Evolutionary conservation across 2,888 invertebrate genomes (phyloP).

Genomic region (Torymus auratus): DNA sequence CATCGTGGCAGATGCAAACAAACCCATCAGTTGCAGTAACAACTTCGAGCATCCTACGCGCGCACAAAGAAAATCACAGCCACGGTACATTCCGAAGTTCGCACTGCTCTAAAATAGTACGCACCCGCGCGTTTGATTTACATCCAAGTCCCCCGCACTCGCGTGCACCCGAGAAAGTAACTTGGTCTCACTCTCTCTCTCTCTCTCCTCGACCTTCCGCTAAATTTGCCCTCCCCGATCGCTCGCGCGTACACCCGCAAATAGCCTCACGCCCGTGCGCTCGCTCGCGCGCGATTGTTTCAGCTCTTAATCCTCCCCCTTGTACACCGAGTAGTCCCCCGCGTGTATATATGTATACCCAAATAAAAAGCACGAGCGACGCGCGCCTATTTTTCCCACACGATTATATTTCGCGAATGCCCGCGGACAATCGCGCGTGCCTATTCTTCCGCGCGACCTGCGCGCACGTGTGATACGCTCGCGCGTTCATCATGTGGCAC

Average conservation of each 20-base stretch:
- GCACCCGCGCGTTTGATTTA: slow-evolving; percentile 8
- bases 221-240: slow-evolving; percentile 39
- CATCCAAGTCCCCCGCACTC: not conserved
- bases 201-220: slow-evolving; percentile 49
- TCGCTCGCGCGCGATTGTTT: slow-evolving; percentile 36
- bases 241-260: slow-evolving; percentile 19
- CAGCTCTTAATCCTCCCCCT: slow-evolving; percentile 6
- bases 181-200: not conserved
- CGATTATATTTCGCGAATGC: slow-evolving; percentile 31
- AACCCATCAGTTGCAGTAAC: too few species aligned
- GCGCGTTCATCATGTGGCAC: too few species aligned
- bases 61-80: slow-evolving; percentile 17
- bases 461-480: too few species aligned
- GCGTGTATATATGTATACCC: too few species aligned
- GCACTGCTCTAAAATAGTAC: slow-evolving; percentile 30
- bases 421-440: slow-evolving; percentile 38
- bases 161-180: slow-evolving; percentile 27
- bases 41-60: not conserved
- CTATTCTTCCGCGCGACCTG: not conserved
- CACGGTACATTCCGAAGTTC: not conserved
- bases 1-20: too few species aligned
- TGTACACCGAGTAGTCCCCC: too few species aligned
- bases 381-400: slow-evolving; percentile 32
- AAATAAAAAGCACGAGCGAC: not conserved
- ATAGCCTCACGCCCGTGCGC: slow-evolving; percentile 27